Conservation (phyloP, 2,888 invertebrate genomes). For the Dolomedes plantarius region DNA sequence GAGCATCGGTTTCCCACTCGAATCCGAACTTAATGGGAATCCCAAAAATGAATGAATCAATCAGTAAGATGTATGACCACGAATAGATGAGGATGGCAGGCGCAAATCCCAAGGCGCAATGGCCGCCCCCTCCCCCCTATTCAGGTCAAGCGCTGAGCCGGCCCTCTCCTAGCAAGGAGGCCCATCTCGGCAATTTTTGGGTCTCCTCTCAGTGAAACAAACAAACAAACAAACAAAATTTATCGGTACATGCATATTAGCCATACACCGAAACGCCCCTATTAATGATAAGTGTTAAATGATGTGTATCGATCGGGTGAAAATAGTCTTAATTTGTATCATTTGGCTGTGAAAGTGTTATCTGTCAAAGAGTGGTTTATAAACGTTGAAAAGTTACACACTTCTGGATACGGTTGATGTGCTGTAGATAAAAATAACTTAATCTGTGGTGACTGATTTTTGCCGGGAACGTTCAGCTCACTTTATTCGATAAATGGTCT, state of each 20-base stretch:
- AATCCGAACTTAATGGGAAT: neutral
- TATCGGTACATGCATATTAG: neutral
- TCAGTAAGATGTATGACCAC: neutral
- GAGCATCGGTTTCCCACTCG: no score
- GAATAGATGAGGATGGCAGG: conserved; percentile 13
- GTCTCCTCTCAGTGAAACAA: neutral
- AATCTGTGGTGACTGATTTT: no score
- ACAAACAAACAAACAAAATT: neutral
- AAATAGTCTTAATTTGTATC: neutral
- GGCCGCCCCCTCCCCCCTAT: conserved; percentile 56
- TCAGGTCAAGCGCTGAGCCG: conserved; percentile 55
- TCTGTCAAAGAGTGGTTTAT: neutral
- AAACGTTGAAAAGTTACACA: neutral
- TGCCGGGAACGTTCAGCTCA: no score
- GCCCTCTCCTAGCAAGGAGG: neutral
- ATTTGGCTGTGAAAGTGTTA: neutral
- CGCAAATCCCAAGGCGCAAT: conserved; percentile 39
- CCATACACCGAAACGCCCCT: neutral
- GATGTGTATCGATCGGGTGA: neutral
- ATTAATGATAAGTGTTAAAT: neutral
- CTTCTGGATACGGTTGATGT: neutral
- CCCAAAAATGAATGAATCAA: conserved; percentile 1
- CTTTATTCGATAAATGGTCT: no score
- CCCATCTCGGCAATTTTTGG: neutral
- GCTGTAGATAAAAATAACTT: no score